A percentile compares a stretch with the other conserved stretches of the same genome.
These are phyloP conservation scores for Eulemur macaco DNA, from an alignment of 2,113 vertebrate species.

Conservation along the genomic window DNA sequence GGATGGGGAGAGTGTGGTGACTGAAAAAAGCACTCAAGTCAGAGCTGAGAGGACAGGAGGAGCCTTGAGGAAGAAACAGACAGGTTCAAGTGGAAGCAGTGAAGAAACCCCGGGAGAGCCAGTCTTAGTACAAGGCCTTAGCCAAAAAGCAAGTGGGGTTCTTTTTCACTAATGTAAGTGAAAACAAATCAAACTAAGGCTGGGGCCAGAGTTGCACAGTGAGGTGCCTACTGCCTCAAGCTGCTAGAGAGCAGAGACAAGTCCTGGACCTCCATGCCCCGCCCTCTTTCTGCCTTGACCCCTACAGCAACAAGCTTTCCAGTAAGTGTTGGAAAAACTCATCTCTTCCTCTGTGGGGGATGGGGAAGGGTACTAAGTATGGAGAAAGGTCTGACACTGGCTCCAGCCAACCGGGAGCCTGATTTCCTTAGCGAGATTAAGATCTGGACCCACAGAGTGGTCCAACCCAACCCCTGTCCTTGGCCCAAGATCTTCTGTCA, in stretches of 20 bases:
- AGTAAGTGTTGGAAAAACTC: slow-evolving; percentile 59
- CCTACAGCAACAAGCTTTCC: slow-evolving; percentile 42
- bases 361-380: neutral
- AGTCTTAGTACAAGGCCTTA: neutral
- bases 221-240: neutral
- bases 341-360: slow-evolving; percentile 51
- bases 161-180: neutral
- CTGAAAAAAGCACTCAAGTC: neutral
- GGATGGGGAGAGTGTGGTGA: neutral
- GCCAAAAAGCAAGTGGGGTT: neutral
- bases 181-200: neutral
- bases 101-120: neutral
- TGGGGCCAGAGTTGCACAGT: neutral
- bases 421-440: slow-evolving; percentile 78
- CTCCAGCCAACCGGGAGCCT: slow-evolving; percentile 75
- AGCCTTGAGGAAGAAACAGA: neutral
- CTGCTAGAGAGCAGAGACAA: neutral
- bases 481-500: slow-evolving; percentile 58
- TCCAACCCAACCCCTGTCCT: slow-evolving; percentile 52
- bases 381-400: slow-evolving; percentile 42
- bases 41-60: neutral
- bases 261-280: neutral
- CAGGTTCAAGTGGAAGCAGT: neutral
- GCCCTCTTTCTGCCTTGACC: slow-evolving; percentile 1
- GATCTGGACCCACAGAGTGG: slow-evolving; percentile 68